Evolutionary conservation across 2,113 vertebrate species (phyloP), one percentile per base, ranked within the genome.

Genomic region (Vulpes vulpes): DNA sequence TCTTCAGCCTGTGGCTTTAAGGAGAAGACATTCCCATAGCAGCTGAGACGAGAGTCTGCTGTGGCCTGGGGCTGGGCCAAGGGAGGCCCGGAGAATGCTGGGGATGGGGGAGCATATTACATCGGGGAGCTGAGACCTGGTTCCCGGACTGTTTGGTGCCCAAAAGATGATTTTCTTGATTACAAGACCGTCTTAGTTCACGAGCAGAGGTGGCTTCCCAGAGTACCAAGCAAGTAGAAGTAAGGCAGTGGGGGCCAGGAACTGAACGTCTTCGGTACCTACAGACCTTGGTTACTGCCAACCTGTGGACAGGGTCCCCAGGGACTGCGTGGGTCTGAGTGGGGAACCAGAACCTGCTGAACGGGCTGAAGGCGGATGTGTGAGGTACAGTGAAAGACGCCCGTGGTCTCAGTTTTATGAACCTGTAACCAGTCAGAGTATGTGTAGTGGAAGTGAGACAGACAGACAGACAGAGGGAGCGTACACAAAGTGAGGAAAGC

Each of bases 31-130:
- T 97, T 97, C 74, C 91, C 81, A 49, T 2, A 95, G 89, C 92
- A 90, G 76, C 92, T 92, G 90, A 96, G 95, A 76, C 67, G 69
- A 17, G 53, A 97, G 95, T 92, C 96, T 92, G 94, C 84, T 97
- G 90, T 85, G 87, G 94, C 90, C 94, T 97, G 90, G 97, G 92
- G 20, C 65, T 69, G 84, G 83, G 95, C 96, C 96, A 96, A 57
- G 80, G 8, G 4, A 85, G 55, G 85, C 95, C 90, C 22, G 25
- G 53, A 64, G 80, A 32, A 90, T 81, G 49, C 59, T 76, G 80
- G n/a, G 67, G 35, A 17, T n/a, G 8, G 27, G 73, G 59, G 32
- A n/a, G 65, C 32, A 60, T 51, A n/a, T 27, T 91, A 2, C n/a
- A 49, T 1, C 81, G 79, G 55, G 43, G 35, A 88, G 38, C 86